A percentile compares a stretch with the other conserved stretches of the same genome.
phyloP scores from a whole-genome alignment of 1,140 invertebrate genomes.

The Platyscapa corneri region DNA sequence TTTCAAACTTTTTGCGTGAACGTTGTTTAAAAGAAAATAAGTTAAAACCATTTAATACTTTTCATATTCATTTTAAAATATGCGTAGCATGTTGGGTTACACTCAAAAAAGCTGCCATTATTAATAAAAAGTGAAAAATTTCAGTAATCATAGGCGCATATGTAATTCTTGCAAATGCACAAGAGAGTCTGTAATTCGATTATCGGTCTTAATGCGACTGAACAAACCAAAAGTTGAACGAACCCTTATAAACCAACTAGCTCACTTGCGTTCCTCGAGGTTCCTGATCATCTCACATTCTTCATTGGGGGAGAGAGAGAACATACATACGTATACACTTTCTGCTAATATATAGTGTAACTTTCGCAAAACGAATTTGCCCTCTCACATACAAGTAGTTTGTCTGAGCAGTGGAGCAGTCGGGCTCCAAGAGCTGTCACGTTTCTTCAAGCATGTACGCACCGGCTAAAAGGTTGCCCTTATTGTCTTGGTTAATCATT shows the following conservation, averaged over 20 bases:
- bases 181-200: slow-evolving; percentile 39
- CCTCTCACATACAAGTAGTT: background rate
- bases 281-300: slow-evolving; percentile 17
- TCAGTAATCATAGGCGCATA: no score
- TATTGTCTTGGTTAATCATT: background rate
- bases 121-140: background rate
- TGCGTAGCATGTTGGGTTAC: no score
- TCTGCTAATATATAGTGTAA: background rate
- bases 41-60: no score
- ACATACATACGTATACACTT: background rate
- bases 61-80: no score
- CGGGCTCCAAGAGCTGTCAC: slow-evolving; percentile 27
- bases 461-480: background rate
- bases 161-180: no score
- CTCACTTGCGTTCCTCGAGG: background rate
- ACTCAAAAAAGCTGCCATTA: no score
- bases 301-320: background rate
- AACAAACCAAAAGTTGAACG: slow-evolving; percentile 43
- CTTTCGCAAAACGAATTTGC: slow-evolving; percentile 1
- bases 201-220: slow-evolving; percentile 30
- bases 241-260: slow-evolving; percentile 27
- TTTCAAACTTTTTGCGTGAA: no score
- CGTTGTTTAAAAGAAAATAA: no score
- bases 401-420: background rate
- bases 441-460: slow-evolving; percentile 16